phyloP scores from a whole-genome alignment of 2,888 invertebrate genomes.

The Campoplex capitator region DNA sequence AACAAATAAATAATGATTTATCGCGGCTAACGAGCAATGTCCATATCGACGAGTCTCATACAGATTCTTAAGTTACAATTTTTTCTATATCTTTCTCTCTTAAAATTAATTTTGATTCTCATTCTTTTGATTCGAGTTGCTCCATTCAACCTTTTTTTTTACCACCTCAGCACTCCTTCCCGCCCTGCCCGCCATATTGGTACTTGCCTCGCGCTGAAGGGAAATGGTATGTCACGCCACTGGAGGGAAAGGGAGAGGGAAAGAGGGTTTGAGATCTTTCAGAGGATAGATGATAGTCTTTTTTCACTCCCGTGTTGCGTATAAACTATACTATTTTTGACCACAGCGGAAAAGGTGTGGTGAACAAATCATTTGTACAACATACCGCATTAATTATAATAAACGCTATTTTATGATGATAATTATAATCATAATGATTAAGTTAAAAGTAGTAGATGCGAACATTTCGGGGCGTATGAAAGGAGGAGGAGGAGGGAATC shows the following conservation, averaged over 20 bases:
- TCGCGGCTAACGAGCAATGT: slow-evolving; percentile 64
- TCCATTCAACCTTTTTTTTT: slow-evolving; percentile 44
- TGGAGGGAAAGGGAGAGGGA: too few species aligned
- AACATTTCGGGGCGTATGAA: slow-evolving; percentile 24
- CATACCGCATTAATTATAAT: slow-evolving; percentile 62
- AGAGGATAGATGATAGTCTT: too few species aligned
- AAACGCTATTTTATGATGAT: slow-evolving; percentile 56
- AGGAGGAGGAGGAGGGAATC: too few species aligned
- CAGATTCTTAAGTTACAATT: slow-evolving; percentile 23
- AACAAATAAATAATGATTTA: slow-evolving; percentile 50
- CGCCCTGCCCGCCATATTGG: not conserved
- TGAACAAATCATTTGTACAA: slow-evolving; percentile 55
- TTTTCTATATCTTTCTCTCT: slow-evolving; percentile 36
- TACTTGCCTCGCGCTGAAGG: too few species aligned
- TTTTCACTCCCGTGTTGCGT: too few species aligned
- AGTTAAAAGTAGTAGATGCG: slow-evolving; percentile 45
- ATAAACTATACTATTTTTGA: too few species aligned
- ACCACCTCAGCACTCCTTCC: slow-evolving; percentile 11
- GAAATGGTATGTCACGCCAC: too few species aligned
- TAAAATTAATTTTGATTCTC: slow-evolving; percentile 74
- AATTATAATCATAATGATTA: not conserved
- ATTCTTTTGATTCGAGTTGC: slow-evolving; percentile 70
- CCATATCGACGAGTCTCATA: slow-evolving; percentile 41
- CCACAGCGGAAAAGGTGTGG: not conserved
- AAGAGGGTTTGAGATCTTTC: too few species aligned